Base-by-base conservation (phyloP, 1,140 invertebrate genomes). In the Tribolium madens region DNA sequence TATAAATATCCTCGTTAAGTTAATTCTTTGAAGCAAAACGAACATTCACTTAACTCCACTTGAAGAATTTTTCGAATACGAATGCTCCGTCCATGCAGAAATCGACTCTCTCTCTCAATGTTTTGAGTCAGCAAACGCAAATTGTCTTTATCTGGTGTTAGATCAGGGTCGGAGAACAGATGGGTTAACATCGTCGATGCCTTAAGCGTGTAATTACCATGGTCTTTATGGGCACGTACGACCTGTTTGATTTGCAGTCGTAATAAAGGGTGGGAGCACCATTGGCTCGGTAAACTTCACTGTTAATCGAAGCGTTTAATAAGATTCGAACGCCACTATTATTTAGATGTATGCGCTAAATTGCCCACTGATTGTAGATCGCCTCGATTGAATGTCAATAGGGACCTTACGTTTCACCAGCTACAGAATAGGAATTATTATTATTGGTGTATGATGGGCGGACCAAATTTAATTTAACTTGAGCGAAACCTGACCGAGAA, bases 1-100 rank as follows among this genome's bases (percentile, higher is more conserved):
- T 81, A 83, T 80, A 83, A 81, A 83, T 83, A 81, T 79, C 78
- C 80, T 81, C 81, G 79, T 81, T 82, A 81, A 82, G 79, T 80
- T 80, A 80, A 81, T 81, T 80, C 81, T 79, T 78, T 78, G 60
- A 76, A 75, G 77, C 76, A 68, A 71, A 78, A 78, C 76, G 77
- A 78, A 78, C 52, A 76, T 70, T 69, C 74, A 76, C 57, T 68
- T 74, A 74, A 77, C 52, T 72, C 21, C 53, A 15, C 9, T 42
- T n/a, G 12, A 73, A 42, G 72, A 53, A 74, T 74, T 36, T 60
- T 74, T 36, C 26, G 46, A 60, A 60, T 21, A 46, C 52, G 42
- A 75, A 64, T 75, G 52, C 47, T 21, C 18, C 52, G 36, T 2
- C 52, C 33, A 26, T 60, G 73, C 53, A 57, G 52, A 74, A 74